phyloP scores from a whole-genome alignment of 2,888 invertebrate genomes.

The Perithous albicinctus region DNA sequence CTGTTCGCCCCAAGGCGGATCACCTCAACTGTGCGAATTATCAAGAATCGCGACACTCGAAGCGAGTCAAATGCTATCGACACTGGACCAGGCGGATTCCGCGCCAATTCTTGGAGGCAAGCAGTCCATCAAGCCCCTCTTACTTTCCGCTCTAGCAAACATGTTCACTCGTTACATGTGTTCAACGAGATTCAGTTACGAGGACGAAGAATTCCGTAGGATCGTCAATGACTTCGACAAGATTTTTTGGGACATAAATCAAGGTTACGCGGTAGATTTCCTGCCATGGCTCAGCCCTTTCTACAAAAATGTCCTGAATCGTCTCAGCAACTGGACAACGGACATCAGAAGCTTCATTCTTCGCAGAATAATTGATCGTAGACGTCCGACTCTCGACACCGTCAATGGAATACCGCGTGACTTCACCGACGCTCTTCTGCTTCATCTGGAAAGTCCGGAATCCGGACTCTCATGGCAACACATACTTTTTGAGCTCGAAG shows the following conservation, averaged over 20 bases:
- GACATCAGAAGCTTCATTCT: slow-evolving; percentile 91
- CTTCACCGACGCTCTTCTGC: slow-evolving; percentile 92
- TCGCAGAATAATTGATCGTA: slow-evolving; percentile 88
- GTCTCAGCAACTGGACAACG: slow-evolving; percentile 89
- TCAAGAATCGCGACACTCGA: slow-evolving; percentile 90
- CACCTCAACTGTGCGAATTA: slow-evolving; percentile 90
- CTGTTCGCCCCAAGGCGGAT: slow-evolving; percentile 92
- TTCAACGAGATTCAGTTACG: slow-evolving; percentile 90
- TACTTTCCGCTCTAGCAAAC: slow-evolving; percentile 92
- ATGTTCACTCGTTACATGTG: slow-evolving; percentile 96
- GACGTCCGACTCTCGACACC: slow-evolving; percentile 86
- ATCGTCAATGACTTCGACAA: slow-evolving; percentile 92
- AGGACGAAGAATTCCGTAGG: slow-evolving; percentile 89
- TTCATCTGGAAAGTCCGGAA: slow-evolving; percentile 88
- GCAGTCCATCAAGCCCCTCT: slow-evolving; percentile 88
- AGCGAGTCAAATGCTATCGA: slow-evolving; percentile 87
- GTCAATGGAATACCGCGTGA: slow-evolving; percentile 87
- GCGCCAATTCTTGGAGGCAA: slow-evolving; percentile 76
- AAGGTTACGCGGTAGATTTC: slow-evolving; percentile 94
- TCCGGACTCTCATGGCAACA: slow-evolving; percentile 90
- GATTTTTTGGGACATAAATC: slow-evolving; percentile 96
- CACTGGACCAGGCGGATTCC: slow-evolving; percentile 85
- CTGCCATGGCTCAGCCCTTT: slow-evolving; percentile 92
- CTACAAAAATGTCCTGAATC: slow-evolving; percentile 89
- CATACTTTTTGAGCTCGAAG: slow-evolving; percentile 93